Conservation (phyloP, 2,888 invertebrate species). For the Harpalus rufipes region DNA sequence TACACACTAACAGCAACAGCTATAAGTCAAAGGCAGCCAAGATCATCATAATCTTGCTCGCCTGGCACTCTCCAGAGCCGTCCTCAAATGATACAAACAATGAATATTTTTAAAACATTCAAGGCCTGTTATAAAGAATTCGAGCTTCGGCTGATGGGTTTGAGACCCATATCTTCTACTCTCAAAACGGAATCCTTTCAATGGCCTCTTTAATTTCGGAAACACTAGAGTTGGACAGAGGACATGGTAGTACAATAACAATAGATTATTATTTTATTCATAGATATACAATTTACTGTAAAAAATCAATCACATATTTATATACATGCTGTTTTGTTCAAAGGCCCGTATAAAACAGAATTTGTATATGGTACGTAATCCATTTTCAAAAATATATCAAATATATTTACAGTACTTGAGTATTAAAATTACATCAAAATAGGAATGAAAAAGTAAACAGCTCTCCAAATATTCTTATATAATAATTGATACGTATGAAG, state of each 20-base stretch:
- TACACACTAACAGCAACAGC: too few relatives aligned
- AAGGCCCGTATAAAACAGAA: constrained; percentile 20
- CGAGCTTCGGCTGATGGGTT: too few relatives aligned
- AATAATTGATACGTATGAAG: constrained; percentile 15
- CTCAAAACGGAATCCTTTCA: too few relatives aligned
- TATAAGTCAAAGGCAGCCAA: too few relatives aligned
- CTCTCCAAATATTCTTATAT: constrained; percentile 5
- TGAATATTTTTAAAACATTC: too few relatives aligned
- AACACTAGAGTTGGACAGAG: too few relatives aligned
- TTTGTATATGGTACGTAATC: constrained; percentile 14
- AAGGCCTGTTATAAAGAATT: too few relatives aligned
- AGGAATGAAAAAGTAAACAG: constrained; percentile 52
- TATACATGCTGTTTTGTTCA: constrained; percentile 35
- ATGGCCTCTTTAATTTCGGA: too few relatives aligned
- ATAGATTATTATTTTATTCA: not conserved
- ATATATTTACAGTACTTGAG: constrained; percentile 58
- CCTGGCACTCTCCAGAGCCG: too few relatives aligned
- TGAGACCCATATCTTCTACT: too few relatives aligned
- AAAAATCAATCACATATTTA: constrained; percentile 47
- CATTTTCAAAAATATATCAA: constrained; percentile 56
- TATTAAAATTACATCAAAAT: constrained; percentile 53
- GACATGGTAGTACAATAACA: not conserved
- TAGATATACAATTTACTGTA: constrained; percentile 58
- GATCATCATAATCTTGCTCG: too few relatives aligned
- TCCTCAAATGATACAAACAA: too few relatives aligned